phyloP scores from a whole-genome alignment of 2,113 vertebrate genomes.

The Sakesphorus luctuosus region DNA sequence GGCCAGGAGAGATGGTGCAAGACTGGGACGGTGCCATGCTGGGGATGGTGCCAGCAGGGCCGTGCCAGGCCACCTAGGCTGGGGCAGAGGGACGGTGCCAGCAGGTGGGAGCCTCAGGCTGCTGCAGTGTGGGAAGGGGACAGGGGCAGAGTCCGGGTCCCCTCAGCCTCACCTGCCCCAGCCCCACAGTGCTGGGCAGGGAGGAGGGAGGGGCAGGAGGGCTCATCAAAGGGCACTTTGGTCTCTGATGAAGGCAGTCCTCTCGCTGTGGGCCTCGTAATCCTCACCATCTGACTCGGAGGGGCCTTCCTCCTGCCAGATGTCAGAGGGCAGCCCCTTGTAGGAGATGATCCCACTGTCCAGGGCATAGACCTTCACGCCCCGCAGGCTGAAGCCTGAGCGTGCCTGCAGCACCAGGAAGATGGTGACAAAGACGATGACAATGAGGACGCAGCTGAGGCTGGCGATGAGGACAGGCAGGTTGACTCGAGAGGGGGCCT shows the following conservation, averaged over 20 bases:
- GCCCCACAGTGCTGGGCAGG: not conserved
- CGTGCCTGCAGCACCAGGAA: slow-evolving; percentile 92
- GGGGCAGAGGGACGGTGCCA: not conserved
- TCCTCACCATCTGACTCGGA: slow-evolving; percentile 92
- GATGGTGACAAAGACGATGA: slow-evolving; percentile 84
- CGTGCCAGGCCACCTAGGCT: not conserved
- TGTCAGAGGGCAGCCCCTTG: slow-evolving; percentile 89
- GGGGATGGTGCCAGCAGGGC: not conserved
- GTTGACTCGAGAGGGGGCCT: slow-evolving; percentile 35
- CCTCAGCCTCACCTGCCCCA: slow-evolving; percentile 21
- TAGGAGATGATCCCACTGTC: slow-evolving; percentile 88
- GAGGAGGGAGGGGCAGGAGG: slow-evolving; percentile 54
- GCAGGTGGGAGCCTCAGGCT: not conserved
- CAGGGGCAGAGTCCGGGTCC: slow-evolving; percentile 26
- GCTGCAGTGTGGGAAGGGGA: not conserved
- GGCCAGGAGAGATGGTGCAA: not conserved
- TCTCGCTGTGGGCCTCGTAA: slow-evolving; percentile 87
- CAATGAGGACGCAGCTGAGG: slow-evolving; percentile 90
- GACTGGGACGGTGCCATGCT: not conserved
- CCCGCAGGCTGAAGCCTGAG: slow-evolving; percentile 80
- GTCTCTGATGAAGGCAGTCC: slow-evolving; percentile 99
- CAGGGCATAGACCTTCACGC: slow-evolving; percentile 84
- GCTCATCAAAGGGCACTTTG: slow-evolving; percentile 96
- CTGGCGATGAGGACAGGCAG: slow-evolving; percentile 85
- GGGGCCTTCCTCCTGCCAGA: slow-evolving; percentile 89